These are phyloP conservation scores for Hypercompe scribonia DNA, from an alignment of 2,888 invertebrate species.

Conservation along the genomic window DNA sequence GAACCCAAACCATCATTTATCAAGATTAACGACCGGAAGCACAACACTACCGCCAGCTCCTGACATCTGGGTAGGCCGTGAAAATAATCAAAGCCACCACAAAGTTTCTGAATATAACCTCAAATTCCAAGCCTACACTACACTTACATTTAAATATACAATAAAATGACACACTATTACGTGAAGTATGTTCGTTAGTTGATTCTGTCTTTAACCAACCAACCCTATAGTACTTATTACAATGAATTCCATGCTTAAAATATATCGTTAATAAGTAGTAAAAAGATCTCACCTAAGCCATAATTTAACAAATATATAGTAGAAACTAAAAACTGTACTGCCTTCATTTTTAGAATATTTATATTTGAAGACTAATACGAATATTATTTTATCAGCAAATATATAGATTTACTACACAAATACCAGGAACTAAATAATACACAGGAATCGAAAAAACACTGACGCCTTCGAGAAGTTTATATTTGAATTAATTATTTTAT, in stretches of 20 bases:
- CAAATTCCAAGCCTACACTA: too few species aligned
- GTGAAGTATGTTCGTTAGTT: neutral
- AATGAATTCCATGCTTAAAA: neutral
- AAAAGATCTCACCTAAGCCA: neutral
- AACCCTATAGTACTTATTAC: neutral
- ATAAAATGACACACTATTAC: too few species aligned
- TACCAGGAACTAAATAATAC: neutral
- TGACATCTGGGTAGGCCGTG: too few species aligned
- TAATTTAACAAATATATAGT: neutral
- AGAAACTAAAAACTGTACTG: neutral
- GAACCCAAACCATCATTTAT: too few species aligned
- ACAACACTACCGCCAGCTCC: too few species aligned
- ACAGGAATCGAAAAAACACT: neutral
- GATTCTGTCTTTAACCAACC: neutral
- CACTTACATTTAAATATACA: too few species aligned
- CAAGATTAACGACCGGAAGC: too few species aligned
- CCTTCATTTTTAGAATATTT: neutral
- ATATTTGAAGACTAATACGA: neutral
- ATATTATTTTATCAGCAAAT: neutral
- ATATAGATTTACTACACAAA: neutral
- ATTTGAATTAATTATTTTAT: neutral
- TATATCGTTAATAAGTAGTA: neutral
- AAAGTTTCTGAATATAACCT: too few species aligned
- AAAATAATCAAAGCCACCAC: too few species aligned
- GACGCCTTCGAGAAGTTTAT: neutral